These are phyloP conservation scores for Lampropteryx suffumata DNA, from an alignment of 2,888 invertebrate species.

Conservation along the genomic window DNA sequence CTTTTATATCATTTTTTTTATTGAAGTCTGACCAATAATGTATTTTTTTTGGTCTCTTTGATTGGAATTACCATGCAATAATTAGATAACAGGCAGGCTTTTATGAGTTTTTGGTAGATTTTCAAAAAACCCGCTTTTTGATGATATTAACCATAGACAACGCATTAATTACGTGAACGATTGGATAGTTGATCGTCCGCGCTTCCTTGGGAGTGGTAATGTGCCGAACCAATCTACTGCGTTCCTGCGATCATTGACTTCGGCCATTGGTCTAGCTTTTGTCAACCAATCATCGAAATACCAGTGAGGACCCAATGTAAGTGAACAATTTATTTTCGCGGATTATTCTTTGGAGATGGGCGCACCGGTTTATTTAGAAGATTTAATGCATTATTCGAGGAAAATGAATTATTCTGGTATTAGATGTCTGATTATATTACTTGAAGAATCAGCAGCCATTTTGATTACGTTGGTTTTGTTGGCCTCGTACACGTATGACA, in stretches of 20 bases:
- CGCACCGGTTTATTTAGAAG: slow-evolving; percentile 39
- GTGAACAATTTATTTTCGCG: slow-evolving; percentile 71
- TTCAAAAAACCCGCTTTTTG: slow-evolving; percentile 34
- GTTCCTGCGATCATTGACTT: slow-evolving; percentile 89
- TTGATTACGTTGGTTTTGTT: slow-evolving; percentile 68
- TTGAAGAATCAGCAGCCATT: slow-evolving; percentile 72
- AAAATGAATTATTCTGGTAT: slow-evolving; percentile 39
- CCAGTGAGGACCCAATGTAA: slow-evolving; percentile 84
- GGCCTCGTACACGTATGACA: slow-evolving; percentile 61
- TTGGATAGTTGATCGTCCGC: slow-evolving; percentile 66
- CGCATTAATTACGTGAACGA: slow-evolving; percentile 71
- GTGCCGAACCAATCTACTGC: slow-evolving; percentile 86
- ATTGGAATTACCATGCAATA: too few species aligned
- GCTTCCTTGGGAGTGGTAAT: slow-evolving; percentile 86
- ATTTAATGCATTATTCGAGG: slow-evolving; percentile 30
- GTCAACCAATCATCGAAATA: slow-evolving; percentile 95
- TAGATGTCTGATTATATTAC: slow-evolving; percentile 55
- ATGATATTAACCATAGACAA: slow-evolving; percentile 63
- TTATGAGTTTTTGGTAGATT: slow-evolving; percentile 4
- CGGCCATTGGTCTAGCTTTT: slow-evolving; percentile 93
- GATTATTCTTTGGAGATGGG: slow-evolving; percentile 58
- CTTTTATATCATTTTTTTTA: too few species aligned
- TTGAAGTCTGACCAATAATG: too few species aligned
- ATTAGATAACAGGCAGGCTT: too few species aligned
- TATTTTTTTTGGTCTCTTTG: too few species aligned